Percentiles rank a stretch among this genome's conserved stretches.
phyloP scores from a whole-genome alignment of 2,797 vertebrate genomes.

The Tokudaia muenninki region DNA sequence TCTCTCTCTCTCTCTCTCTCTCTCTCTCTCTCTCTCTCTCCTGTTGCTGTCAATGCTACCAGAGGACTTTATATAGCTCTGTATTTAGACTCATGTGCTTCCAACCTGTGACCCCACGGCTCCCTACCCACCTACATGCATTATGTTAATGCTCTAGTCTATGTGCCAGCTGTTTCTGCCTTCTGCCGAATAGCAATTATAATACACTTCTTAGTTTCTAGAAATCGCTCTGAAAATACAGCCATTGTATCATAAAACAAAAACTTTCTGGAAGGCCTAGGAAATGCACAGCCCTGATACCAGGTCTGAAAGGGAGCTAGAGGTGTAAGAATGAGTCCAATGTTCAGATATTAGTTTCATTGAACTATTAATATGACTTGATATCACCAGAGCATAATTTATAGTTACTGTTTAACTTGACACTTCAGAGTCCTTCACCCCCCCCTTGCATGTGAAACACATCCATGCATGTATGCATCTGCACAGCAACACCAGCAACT shows the following conservation, averaged over 20 bases:
- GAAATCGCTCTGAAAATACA: conserved; percentile 23
- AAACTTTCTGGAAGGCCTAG: not conserved
- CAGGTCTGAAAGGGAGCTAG: not conserved
- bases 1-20: too few species aligned
- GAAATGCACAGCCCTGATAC: not conserved
- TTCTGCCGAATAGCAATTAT: not conserved
- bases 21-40: not conserved
- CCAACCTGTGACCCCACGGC: not conserved
- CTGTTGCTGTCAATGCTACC: not conserved
- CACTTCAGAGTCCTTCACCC: not conserved
- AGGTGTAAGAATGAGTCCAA: not conserved
- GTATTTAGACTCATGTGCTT: not conserved
- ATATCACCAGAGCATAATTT: conserved; percentile 6
- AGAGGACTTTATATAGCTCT: not conserved
- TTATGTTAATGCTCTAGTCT: not conserved
- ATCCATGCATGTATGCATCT: fast-evolving
- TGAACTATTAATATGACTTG: not conserved
- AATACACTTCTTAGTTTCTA: conserved; percentile 2
- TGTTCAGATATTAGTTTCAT: not conserved
- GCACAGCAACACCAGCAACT: too few species aligned
- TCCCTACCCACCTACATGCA: not conserved
- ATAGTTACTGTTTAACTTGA: conserved; percentile 37
- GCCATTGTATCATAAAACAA: conserved; percentile 2
- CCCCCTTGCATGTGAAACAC: too few species aligned
- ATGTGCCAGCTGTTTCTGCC: conserved; percentile 7